Evolutionary conservation across 2,888 invertebrate genomes (phyloP), one percentile per base, ranked within the genome.

Genomic region (Dichetophora obliterata): DNA sequence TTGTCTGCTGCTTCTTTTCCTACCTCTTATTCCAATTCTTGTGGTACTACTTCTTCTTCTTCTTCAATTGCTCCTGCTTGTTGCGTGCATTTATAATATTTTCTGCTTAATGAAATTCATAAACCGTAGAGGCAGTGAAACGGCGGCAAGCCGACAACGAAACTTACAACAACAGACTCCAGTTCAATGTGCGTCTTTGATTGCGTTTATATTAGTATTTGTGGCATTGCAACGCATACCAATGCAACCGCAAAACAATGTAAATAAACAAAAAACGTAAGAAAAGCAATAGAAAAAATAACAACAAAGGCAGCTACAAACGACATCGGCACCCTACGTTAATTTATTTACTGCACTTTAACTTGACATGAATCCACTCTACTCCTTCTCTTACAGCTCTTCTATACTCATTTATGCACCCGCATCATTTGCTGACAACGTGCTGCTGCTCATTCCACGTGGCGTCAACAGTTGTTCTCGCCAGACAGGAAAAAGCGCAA

Each of bases 401-500:
- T 34, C 61, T 11, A 24, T 16, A 31, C 63, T 24, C 19, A 4
- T 2, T 22, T 24, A 9, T 57, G 9, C 24, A 11, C 27, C 19
- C 57, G 24, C 22, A n/a, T 22, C n/a, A 19, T 6, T 54, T 22
- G 19, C 54, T 22, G 19, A 54, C 54, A 54, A 43, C 43, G 43
- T 43, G 54, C 54, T 43, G 54, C 54, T 54, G 54, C 54, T 54
- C 54, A 22, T 14, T 22, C 27, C 24, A 27, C 24, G n/a, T 24
- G 48, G 50, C 19, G 72, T 72, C 72, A 72, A 72, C 72, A 72
- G 61, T 72, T 72, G 72, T 50, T 72, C 63, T 63, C 31, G 22
- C 73, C 34, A 65, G 73, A 74, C 73, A 52, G 63, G 34, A 70
- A 48, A 73, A 61, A 73, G 73, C 48, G 63, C 61, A 73, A 63